Evolutionary conservation across 2,888 invertebrate species (phyloP), one percentile per base, ranked within the genome.

Genomic region (Nemapogon koenigi): DNA sequence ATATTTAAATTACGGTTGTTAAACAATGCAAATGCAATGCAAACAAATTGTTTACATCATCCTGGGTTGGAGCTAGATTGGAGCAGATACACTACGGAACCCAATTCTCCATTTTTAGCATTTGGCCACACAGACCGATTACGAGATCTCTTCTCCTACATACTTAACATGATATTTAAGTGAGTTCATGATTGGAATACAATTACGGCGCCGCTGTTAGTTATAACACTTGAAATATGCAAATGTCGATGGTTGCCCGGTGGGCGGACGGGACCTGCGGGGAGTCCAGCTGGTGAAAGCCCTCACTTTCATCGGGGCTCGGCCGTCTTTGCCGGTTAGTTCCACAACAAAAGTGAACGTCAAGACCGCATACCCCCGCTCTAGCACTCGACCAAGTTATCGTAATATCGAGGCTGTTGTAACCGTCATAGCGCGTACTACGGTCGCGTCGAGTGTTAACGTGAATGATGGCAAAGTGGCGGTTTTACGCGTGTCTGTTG

Each of bases 331-430:
- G 31, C 35, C 25, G 40, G 42, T 48, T 50, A 49, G 28, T 28
- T 7, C 53, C 62, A 62, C 62, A 62, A 59, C 68, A 63, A 64
- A 71, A 72, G 73, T 73, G 73, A 73, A 68, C 60, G 73, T 70
- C 55, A 56, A 50, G 59, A 56, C 60, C 60, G 62, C 57, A 27
- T 33, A 17, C 35, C 18, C 27, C 19, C 29, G 29, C 27, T 37
- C 54, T 48, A 54, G 54, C 57, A 61, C 57, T 62, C 59, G 57
- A 57, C 53, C 52, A 57, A 31, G 31, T 31, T 29, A 31, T 31
- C 33, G 19, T 33, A 33, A 33, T 19, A 13, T 33, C 19, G 33
- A 19, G 19, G 19, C 33, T 33, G 52, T 59, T 49, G 59, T 48
- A 51, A 56, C 50, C 57, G 60, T 58, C 59, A 56, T 61, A 59